Conservation (phyloP, 2,113 vertebrate species). For the Plecotus auritus region DNA sequence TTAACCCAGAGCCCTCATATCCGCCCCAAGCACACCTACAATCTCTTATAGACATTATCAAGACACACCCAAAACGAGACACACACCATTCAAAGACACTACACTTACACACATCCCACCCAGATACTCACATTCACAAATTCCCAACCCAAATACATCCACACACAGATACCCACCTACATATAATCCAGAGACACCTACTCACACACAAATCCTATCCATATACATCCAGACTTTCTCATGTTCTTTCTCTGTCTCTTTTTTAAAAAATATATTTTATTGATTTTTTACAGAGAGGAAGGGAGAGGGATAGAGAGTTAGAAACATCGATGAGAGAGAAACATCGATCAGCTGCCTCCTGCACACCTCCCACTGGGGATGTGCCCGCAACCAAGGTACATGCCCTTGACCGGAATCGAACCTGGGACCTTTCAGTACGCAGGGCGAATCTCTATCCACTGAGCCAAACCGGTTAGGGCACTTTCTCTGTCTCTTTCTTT, state of each 20-base stretch:
- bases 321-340: no score
- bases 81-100: slow-evolving; percentile 21
- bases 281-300: no score
- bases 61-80: background rate
- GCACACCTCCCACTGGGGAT: no score
- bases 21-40: background rate
- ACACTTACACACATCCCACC: background rate
- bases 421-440: no score
- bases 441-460: no score
- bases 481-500: background rate
- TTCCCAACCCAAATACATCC: slow-evolving; percentile 5
- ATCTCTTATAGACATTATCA: background rate
- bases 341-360: no score
- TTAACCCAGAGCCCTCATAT: slow-evolving; percentile 1
- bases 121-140: slow-evolving; percentile 6
- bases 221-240: background rate
- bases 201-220: background rate
- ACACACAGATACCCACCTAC: background rate
- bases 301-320: no score
- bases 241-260: no score
- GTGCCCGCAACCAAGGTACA: no score
- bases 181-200: slow-evolving; percentile 32
- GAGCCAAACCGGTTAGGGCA: no score
- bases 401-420: no score
- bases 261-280: no score